These are phyloP conservation scores for Papilio glaucus DNA, from an alignment of 1,140 invertebrate genomes.

Conservation along the genomic window DNA sequence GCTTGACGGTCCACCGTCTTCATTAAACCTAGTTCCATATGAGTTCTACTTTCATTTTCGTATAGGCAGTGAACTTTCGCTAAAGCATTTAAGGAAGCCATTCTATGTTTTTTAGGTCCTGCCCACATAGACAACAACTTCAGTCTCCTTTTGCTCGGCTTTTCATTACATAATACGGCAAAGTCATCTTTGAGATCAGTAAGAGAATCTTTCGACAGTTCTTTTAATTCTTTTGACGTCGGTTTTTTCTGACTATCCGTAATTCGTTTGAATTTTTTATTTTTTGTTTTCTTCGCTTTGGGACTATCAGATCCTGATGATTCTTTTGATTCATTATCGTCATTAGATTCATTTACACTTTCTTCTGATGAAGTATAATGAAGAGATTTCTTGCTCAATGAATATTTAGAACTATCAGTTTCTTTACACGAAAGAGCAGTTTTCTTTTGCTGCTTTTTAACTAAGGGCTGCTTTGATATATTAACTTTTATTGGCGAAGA, in stretches of 20 bases:
- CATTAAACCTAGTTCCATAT: slow-evolving; percentile 85
- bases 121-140: slow-evolving; percentile 81
- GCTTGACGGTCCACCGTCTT: slow-evolving; percentile 73
- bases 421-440: slow-evolving; percentile 69
- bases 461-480: slow-evolving; percentile 52
- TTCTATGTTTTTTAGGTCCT: slow-evolving; percentile 91
- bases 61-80: slow-evolving; percentile 97
- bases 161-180: slow-evolving; percentile 66
- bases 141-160: slow-evolving; percentile 73
- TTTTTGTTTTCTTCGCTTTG: slow-evolving; percentile 67
- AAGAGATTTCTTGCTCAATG: slow-evolving; percentile 67
- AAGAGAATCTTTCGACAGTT: slow-evolving; percentile 76
- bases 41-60: slow-evolving; percentile 92
- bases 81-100: slow-evolving; percentile 94
- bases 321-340: slow-evolving; percentile 75
- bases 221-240: slow-evolving; percentile 76
- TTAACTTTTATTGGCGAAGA: slow-evolving; percentile 46
- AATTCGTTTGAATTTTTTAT: slow-evolving; percentile 75
- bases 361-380: slow-evolving; percentile 75
- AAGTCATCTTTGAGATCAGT: slow-evolving; percentile 74
- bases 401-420: slow-evolving; percentile 72
- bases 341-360: slow-evolving; percentile 75
- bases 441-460: slow-evolving; percentile 67
- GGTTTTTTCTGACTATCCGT: slow-evolving; percentile 67
- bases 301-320: slow-evolving; percentile 68